These are phyloP conservation scores for Ia io DNA, from an alignment of 2,113 vertebrate species.

Conservation along the genomic window DNA sequence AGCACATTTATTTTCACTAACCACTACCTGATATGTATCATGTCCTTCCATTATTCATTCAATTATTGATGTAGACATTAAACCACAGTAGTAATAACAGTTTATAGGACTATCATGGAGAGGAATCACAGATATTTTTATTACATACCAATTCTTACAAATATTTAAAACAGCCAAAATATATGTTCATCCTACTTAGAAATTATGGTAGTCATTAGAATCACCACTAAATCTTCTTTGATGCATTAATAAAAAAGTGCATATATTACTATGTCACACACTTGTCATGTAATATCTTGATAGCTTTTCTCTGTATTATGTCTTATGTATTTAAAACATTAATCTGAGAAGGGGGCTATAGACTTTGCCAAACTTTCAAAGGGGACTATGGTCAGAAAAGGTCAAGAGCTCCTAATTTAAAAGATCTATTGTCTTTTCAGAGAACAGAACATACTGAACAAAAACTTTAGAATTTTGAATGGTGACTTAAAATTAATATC, in stretches of 20 bases:
- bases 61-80: background rate
- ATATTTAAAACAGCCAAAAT: slow-evolving; percentile 15
- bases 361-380: background rate
- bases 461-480: background rate
- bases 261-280: background rate
- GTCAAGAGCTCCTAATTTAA: background rate
- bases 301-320: background rate
- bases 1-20: slow-evolving; percentile 19
- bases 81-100: background rate
- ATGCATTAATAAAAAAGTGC: background rate
- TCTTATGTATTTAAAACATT: background rate
- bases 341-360: background rate
- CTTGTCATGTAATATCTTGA: background rate
- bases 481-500: background rate
- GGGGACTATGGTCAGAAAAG: background rate
- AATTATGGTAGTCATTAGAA: background rate
- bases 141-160: background rate
- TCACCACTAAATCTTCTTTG: background rate
- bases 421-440: background rate
- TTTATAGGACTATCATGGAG: background rate
- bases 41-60: background rate
- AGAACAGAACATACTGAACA: background rate
- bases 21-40: background rate
- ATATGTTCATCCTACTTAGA: background rate
- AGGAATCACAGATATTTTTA: background rate